These are phyloP conservation scores for Scelioninae gen. 1 DNA, from an alignment of 2,888 invertebrate species.

Conservation along the genomic window DNA sequence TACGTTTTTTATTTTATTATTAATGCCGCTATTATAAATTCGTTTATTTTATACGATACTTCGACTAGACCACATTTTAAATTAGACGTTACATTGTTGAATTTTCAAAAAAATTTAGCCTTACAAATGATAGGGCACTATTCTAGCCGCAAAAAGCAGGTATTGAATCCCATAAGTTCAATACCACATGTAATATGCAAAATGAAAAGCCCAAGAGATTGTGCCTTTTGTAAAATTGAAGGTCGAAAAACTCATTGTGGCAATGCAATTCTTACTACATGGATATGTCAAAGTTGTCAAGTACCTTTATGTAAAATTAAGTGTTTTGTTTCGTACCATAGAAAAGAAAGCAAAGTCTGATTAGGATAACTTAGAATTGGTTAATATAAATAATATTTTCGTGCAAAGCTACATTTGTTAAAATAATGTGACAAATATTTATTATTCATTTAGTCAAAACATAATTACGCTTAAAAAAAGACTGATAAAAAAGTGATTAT, in stretches of 20 bases:
- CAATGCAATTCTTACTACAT: conserved; percentile 7
- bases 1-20: conserved; percentile 8
- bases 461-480: conserved; percentile 1
- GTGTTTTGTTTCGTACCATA: conserved; percentile 7
- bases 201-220: conserved; percentile 2
- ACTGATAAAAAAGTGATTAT: conserved; percentile 2
- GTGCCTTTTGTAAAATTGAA: conserved; percentile 10
- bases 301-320: conserved; percentile 10
- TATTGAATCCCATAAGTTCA: conserved; percentile 1
- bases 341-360: conserved; percentile 1
- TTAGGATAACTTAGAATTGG: conserved; percentile 7
- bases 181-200: conserved; percentile 12
- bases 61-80: conserved; percentile 6
- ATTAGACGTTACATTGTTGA: conserved; percentile 5
- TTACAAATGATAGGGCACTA: conserved; percentile 1
- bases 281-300: conserved; percentile 12
- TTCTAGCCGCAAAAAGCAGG: conserved; percentile 8
- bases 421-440: conserved; percentile 6
- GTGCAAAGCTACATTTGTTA: conserved; percentile 5
- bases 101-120: conserved; percentile 13
- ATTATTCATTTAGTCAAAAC: conserved; percentile 2
- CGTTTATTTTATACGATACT: conserved; percentile 12
- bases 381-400: conserved; percentile 8
- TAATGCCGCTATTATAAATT: neutral
- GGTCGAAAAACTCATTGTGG: conserved; percentile 5